Evolutionary conservation across 2,797 vertebrate species (phyloP), one percentile per base, ranked within the genome.

Genomic region (Vireo griseus): DNA sequence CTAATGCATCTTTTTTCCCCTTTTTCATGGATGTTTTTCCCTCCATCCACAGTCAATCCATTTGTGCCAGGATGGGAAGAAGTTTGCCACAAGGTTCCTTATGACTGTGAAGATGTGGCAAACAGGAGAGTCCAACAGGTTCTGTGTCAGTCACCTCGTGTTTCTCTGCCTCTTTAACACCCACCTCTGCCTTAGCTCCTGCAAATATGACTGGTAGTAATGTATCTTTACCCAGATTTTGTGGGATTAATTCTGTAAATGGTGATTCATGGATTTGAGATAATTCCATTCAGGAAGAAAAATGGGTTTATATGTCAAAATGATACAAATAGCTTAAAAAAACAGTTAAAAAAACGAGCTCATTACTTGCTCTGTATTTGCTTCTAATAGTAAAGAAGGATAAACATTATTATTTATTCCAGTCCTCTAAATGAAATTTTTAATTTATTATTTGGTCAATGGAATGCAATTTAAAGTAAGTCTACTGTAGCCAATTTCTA

Each of bases 31-130:
- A 2, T 77, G 31, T 72, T 48, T 29, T 45, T 37, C 11, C 55
- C 40, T 47, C 52, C 68, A 13, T 82, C 81, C 57, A n/a, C 37
- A 98, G 98, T 98, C n/a, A 97, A 92, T 31, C 97, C 97, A 44
- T 97, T 97, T 78, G 96, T 93, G 54, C 86, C 92, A 33, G 97
- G 95, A 40, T 97, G 97, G 98, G 94, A 97, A 94, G 68, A 84
- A 77, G 21, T 72, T 28, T 98, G 97, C 65, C 54, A 3, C 3
- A 68, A 58, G 14, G 2, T 54, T n/a, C 58, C 89, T 63, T 15
- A 33, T 0, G 88, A 96, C 20, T 98, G 98, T 28, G 96, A 97
- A 89, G 97, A 97, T 11, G 85, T 28, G 35, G 97, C 97, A 15
- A 98, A 97, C 54, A 33, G 0, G 7, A 97, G 95, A 88, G 90